These are phyloP conservation scores for Ectobius pallidus DNA, from an alignment of 2,888 invertebrate genomes.

Conservation along the genomic window DNA sequence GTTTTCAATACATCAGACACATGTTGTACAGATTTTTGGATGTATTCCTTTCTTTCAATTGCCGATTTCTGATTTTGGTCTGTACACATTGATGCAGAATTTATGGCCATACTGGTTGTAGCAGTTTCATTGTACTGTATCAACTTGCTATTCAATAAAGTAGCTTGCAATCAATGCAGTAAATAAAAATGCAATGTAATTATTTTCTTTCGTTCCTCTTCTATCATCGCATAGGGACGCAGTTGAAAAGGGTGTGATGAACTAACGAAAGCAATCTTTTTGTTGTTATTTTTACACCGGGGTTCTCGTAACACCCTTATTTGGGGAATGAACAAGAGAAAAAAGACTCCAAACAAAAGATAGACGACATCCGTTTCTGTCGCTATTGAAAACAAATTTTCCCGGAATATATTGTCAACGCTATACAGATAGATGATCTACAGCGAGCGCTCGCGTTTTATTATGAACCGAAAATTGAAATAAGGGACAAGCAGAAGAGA, in stretches of 20 bases:
- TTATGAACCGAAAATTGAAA: constrained; percentile 15
- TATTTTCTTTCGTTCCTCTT: neutral
- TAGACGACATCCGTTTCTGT: neutral
- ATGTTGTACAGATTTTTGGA: too few relatives aligned
- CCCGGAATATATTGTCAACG: constrained; percentile 8
- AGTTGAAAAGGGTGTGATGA: constrained; percentile 5
- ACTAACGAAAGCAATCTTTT: neutral
- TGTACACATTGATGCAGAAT: too few relatives aligned
- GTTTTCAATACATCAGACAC: too few relatives aligned
- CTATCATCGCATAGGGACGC: neutral
- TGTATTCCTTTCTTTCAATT: too few relatives aligned
- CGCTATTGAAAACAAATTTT: constrained; percentile 17
- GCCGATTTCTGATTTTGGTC: too few relatives aligned
- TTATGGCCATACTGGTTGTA: too few relatives aligned
- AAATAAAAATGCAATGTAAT: neutral
- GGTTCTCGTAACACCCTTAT: neutral
- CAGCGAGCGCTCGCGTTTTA: neutral
- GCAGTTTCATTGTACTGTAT: too few relatives aligned
- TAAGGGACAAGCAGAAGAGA: constrained; percentile 9
- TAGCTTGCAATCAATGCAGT: neutral
- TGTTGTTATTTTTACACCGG: neutral
- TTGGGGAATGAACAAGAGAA: neutral
- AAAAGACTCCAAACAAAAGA: neutral
- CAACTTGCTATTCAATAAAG: neutral
- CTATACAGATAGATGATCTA: neutral